Evolutionary conservation across 1,140 invertebrate genomes (phyloP).

Genomic region (Plodia interpunctella): DNA sequence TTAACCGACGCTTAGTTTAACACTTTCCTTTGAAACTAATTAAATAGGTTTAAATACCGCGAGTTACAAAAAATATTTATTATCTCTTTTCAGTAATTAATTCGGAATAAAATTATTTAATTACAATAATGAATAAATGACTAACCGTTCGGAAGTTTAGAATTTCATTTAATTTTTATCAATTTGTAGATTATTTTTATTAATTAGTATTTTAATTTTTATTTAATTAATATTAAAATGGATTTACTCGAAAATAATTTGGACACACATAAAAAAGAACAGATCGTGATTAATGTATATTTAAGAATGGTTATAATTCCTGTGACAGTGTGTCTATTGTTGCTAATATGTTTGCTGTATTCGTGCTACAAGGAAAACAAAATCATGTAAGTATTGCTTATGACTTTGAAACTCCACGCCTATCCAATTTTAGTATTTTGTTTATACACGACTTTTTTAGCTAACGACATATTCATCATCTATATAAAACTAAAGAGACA

Average conservation of each 20-base stretch:
- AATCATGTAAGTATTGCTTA: not conserved
- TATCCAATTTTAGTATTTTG: not conserved
- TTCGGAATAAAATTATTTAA: too few relatives aligned
- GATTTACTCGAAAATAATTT: not conserved
- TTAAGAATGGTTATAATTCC: not conserved
- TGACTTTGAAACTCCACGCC: not conserved
- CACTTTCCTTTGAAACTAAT: not conserved
- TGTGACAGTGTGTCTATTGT: not conserved
- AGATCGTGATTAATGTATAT: not conserved
- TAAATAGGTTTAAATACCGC: not conserved
- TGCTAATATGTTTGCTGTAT: not conserved
- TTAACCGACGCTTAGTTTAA: not conserved
- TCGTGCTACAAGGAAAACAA: not conserved
- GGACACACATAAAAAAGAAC: not conserved
- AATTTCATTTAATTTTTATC: too few relatives aligned
- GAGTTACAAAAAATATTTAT: not conserved
- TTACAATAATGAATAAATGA: too few relatives aligned
- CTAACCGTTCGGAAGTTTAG: too few relatives aligned
- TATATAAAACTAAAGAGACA: too few relatives aligned
- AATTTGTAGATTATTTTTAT: too few relatives aligned
- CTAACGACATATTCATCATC: too few relatives aligned
- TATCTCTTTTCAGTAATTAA: not conserved
- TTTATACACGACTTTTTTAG: too few relatives aligned
- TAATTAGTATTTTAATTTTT: too few relatives aligned
- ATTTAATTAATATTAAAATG: not conserved